Evolutionary conservation across 2,888 invertebrate genomes (phyloP).

Genomic region (Lobophora halterata): DNA sequence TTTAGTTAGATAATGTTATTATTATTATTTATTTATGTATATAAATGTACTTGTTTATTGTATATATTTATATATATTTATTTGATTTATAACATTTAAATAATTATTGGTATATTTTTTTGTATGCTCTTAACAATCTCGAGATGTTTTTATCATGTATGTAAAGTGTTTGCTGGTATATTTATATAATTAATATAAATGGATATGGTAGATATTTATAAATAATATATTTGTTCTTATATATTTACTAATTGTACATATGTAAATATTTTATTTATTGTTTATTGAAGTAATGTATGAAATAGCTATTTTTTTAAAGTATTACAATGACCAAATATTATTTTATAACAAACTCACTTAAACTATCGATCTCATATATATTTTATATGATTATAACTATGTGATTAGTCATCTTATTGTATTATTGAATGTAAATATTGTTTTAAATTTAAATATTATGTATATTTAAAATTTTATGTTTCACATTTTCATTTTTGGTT

Average conservation of each 20-base stretch:
- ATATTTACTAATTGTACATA: constrained; percentile 55
- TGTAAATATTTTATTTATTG: constrained; percentile 31
- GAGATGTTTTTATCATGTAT: no score
- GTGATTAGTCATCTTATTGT: constrained; percentile 32
- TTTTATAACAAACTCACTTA: constrained; percentile 39
- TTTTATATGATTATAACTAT: constrained; percentile 32
- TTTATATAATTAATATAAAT: no score
- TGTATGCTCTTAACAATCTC: no score
- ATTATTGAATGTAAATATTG: constrained; percentile 53
- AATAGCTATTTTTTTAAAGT: constrained; percentile 39
- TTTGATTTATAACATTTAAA: constrained; percentile 28
- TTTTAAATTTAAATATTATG: constrained; percentile 32
- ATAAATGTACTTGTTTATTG: constrained; percentile 22
- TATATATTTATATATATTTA: constrained; percentile 29
- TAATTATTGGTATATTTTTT: no score
- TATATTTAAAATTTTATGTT: constrained; percentile 33
- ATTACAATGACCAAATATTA: constrained; percentile 43
- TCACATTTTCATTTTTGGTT: constrained; percentile 32
- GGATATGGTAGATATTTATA: constrained; percentile 41
- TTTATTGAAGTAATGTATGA: no score
- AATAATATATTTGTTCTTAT: constrained; percentile 54
- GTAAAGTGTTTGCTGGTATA: no score
- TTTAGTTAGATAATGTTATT: constrained; percentile 10
- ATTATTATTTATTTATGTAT: constrained; percentile 11
- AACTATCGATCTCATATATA: constrained; percentile 55